A percentile compares a stretch with the other conserved stretches of the same genome.
Conservation (phyloP, 2,113 vertebrate genomes). For the Lamprotornis superbus region DNA sequence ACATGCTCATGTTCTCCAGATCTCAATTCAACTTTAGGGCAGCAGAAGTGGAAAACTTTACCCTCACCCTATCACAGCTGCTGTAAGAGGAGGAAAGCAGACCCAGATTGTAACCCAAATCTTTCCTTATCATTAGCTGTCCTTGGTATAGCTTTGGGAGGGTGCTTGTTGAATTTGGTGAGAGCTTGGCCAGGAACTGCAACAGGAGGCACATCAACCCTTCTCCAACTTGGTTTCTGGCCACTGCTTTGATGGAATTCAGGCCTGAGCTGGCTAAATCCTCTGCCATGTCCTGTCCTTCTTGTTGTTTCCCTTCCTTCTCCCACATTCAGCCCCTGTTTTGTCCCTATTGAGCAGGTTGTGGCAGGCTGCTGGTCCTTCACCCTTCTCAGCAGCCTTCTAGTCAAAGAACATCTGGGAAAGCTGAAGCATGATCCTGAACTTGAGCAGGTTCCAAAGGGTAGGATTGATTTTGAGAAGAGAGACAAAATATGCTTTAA, state of each 20-base stretch:
- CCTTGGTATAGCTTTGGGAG: not conserved
- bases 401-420: not conserved
- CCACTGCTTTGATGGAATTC: not conserved
- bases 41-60: not conserved
- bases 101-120: not conserved
- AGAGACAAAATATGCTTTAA: not conserved
- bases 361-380: not conserved
- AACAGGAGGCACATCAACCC: not conserved
- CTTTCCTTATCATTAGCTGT: not conserved
- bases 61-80: not conserved
- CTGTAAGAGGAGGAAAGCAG: not conserved
- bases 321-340: not conserved
- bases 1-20: not conserved
- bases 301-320: not conserved
- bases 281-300: not conserved
- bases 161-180: not conserved
- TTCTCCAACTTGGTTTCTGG: not conserved
- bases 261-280: not conserved
- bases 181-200: not conserved
- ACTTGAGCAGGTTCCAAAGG: not conserved
- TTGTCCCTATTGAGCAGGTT: not conserved
- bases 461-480: slow-evolving; percentile 36
- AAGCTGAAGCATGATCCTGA: not conserved
- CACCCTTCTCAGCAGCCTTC: not conserved
- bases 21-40: not conserved